phyloP scores from a whole-genome alignment of 2,113 vertebrate genomes.

The Cyanoramphus novaezelandiae region DNA sequence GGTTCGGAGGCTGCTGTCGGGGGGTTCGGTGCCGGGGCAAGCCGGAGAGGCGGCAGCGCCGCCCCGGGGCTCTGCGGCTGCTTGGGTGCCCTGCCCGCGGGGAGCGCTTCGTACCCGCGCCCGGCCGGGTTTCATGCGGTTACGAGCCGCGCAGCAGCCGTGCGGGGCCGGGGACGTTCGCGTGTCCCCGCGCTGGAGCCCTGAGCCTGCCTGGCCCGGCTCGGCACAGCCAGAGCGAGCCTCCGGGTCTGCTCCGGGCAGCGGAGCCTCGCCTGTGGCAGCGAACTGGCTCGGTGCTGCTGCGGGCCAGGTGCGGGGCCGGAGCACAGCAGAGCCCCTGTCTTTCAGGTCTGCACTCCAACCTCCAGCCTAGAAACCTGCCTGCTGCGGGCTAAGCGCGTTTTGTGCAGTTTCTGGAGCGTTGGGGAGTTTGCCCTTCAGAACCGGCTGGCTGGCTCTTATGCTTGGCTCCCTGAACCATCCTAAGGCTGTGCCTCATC shows the following conservation, averaged over 20 bases:
- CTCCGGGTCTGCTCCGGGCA: not conserved
- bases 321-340: not conserved
- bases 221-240: not conserved
- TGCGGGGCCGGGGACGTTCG: not conserved
- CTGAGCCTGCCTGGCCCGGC: not conserved
- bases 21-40: not conserved
- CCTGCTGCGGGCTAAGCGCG: not conserved
- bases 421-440: not conserved
- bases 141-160: not conserved
- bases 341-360: not conserved
- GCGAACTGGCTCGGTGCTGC: not conserved
- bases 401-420: not conserved
- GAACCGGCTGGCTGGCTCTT: not conserved
- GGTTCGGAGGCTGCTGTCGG: not conserved
- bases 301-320: not conserved
- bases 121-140: not conserved
- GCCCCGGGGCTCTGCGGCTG: not conserved
- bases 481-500: not conserved
- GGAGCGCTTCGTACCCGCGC: not conserved
- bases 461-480: not conserved
- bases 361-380: not conserved
- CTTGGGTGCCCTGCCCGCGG: not conserved
- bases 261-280: accelerated
- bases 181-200: not conserved
- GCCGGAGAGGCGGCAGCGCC: not conserved